Conservation (phyloP, 2,113 vertebrate species). For the Crotalus tigris region DNA sequence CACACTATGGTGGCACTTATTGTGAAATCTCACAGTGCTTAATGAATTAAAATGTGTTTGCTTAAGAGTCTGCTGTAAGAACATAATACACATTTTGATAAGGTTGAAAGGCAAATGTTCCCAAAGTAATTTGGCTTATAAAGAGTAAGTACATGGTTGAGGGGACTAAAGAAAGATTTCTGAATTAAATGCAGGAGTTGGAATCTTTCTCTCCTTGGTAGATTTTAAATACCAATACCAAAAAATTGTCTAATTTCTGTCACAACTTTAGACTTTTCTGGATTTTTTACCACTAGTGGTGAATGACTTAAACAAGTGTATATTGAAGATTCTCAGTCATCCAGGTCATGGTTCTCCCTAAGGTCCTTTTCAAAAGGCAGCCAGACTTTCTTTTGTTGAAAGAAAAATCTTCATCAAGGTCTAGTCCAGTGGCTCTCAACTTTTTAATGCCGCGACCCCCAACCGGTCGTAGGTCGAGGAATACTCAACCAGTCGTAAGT, state of each 20-base stretch:
- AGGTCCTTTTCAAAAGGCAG: no score
- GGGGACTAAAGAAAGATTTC: background rate
- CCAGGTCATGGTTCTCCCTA: no score
- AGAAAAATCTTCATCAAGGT: no score
- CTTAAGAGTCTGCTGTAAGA: slow-evolving; percentile 7
- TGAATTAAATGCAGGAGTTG: background rate
- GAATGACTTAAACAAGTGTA: background rate
- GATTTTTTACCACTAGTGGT: background rate
- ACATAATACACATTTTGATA: background rate
- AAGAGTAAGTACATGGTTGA: background rate
- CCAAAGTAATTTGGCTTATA: background rate
- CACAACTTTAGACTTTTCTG: background rate
- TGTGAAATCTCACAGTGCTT: background rate
- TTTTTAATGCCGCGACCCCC: no score
- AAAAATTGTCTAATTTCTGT: background rate
- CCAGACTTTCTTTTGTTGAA: no score
- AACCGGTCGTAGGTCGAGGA: no score
- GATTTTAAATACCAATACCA: background rate
- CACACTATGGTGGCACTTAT: background rate
- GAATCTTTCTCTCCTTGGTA: background rate
- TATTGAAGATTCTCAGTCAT: background rate
- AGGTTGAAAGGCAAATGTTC: background rate
- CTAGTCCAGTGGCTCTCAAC: no score
- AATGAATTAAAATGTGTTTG: background rate
- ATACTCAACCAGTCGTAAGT: no score